Base-by-base conservation (phyloP, 2,888 invertebrate genomes). In the Coecobrya sp. region DNA sequence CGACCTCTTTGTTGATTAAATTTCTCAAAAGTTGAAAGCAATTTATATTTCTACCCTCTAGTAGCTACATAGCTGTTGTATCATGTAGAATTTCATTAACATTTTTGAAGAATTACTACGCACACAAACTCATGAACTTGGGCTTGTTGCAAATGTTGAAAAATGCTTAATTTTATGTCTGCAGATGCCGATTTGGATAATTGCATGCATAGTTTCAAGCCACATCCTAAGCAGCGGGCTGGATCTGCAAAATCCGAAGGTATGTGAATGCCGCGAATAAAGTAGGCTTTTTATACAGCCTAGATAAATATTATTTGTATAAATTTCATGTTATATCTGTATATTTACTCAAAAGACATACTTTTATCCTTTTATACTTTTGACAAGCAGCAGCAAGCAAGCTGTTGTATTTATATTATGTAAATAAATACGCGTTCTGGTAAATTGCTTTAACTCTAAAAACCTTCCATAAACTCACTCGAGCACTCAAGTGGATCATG, bases 121-220 rank as follows among this genome's bases (percentile, higher is more conserved):
- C n/a, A n/a, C n/a, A n/a, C n/a, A n/a, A n/a, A n/a, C n/a, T 36
- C 36, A 36, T 36, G 36, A 36, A 36, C 7, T 36, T 36, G 36
- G 2, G 7, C 36, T 36, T 36, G 36, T 36, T 49, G 16, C 25
- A n/a, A 62, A 62, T 62, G 16, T n/a, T 59, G 19, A 59, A 19
- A 22, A 76, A 76, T 49, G 13, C 7, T 8, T 55, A 52, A 16
- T 81, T 52, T 62, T 65, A 10, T 13, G 42, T 30, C 62, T 91
- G 27, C 49, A 91, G 91, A 91, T 82, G 90, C 91, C 88, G 94
- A 94, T 87, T 92, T 92, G 86, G 93, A 94, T 89, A 94, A 95
- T 84, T 95, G 95, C 92, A 94, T 95, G 94, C 95, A 95, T 59
- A 92, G 92, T 27, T 93, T 93, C 84, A 94, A 93, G 73, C 95